These are phyloP conservation scores for Drosophila neotestacea DNA, from an alignment of 2,888 invertebrate genomes.

Conservation along the genomic window DNA sequence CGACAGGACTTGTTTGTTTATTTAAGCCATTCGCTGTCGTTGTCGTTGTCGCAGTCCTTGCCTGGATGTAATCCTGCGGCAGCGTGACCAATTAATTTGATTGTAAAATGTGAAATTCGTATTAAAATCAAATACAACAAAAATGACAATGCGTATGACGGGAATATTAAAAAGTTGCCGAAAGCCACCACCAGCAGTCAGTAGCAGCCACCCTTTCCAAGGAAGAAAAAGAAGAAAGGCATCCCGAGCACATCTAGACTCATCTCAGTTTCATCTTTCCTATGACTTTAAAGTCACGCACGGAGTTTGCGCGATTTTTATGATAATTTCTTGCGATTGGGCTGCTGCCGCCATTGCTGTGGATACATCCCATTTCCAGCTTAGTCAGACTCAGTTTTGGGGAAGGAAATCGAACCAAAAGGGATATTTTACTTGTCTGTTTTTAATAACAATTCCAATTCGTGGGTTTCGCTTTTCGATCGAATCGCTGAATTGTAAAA, in stretches of 20 bases:
- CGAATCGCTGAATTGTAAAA: slow-evolving; percentile 69
- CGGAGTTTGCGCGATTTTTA: slow-evolving; percentile 81
- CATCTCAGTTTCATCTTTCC: slow-evolving; percentile 31
- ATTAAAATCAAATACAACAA: slow-evolving; percentile 85
- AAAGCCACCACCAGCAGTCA: slow-evolving; percentile 56
- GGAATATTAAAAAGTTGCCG: slow-evolving; percentile 80
- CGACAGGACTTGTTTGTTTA: slow-evolving; percentile 58
- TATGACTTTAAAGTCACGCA: slow-evolving; percentile 72
- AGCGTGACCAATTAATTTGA: slow-evolving; percentile 85
- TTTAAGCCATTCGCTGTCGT: slow-evolving; percentile 61
- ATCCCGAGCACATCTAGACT: slow-evolving; percentile 11
- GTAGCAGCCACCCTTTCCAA: slow-evolving; percentile 40
- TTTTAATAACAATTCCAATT: slow-evolving; percentile 71
- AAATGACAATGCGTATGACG: slow-evolving; percentile 79
- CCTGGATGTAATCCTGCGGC: slow-evolving; percentile 79
- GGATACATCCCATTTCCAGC: slow-evolving; percentile 38
- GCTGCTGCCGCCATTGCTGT: slow-evolving; percentile 66
- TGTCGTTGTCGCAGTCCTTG: slow-evolving; percentile 39
- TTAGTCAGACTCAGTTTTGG: slow-evolving; percentile 6
- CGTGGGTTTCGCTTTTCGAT: slow-evolving; percentile 48
- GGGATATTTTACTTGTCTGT: slow-evolving; percentile 49
- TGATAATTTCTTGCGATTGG: slow-evolving; percentile 78
- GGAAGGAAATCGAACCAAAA: slow-evolving; percentile 18
- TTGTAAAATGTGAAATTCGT: slow-evolving; percentile 85
- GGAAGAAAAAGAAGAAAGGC: slow-evolving; percentile 1